phyloP scores from a whole-genome alignment of 2,113 vertebrate genomes.

The Forbesichthys papilliferus region DNA sequence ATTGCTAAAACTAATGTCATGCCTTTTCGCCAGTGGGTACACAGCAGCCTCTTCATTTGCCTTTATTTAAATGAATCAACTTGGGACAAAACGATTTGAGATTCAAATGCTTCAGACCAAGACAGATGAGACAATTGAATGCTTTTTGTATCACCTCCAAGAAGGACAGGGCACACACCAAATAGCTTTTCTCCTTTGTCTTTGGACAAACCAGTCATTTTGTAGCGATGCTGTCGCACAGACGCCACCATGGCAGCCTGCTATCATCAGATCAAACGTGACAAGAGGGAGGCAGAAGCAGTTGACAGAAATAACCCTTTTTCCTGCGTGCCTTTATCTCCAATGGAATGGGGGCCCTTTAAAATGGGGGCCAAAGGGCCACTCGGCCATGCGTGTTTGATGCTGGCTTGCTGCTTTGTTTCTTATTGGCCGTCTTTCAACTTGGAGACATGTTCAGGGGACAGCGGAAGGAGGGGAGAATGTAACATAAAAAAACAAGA shows the following conservation, averaged over 20 bases:
- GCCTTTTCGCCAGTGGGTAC: slow-evolving; percentile 25
- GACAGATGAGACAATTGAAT: slow-evolving; percentile 61
- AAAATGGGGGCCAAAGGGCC: slow-evolving; percentile 58
- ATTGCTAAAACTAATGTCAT: slow-evolving; percentile 27
- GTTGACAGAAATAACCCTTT: slow-evolving; percentile 63
- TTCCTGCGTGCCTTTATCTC: slow-evolving; percentile 63
- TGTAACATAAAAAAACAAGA: neutral
- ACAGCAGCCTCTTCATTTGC: slow-evolving; percentile 52
- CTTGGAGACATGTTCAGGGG: slow-evolving; percentile 35
- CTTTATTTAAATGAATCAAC: slow-evolving; percentile 64
- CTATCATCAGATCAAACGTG: slow-evolving; percentile 71
- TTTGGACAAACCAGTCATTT: slow-evolving; percentile 46
- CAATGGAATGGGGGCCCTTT: slow-evolving; percentile 49
- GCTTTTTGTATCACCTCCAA: slow-evolving; percentile 51
- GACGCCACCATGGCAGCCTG: slow-evolving; percentile 51
- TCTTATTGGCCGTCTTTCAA: slow-evolving; percentile 64
- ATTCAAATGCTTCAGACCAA: slow-evolving; percentile 61
- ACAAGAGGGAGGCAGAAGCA: slow-evolving; percentile 61
- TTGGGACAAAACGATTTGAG: slow-evolving; percentile 48
- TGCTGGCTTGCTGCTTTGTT: slow-evolving; percentile 61
- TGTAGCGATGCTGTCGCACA: slow-evolving; percentile 41
- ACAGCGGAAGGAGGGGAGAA: slow-evolving; percentile 15
- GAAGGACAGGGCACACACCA: slow-evolving; percentile 28
- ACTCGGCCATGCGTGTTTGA: slow-evolving; percentile 50
- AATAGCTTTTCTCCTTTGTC: slow-evolving; percentile 52